Conservation (phyloP, 2,797 vertebrate genomes). For the Gymnocypris eckloni region DNA sequence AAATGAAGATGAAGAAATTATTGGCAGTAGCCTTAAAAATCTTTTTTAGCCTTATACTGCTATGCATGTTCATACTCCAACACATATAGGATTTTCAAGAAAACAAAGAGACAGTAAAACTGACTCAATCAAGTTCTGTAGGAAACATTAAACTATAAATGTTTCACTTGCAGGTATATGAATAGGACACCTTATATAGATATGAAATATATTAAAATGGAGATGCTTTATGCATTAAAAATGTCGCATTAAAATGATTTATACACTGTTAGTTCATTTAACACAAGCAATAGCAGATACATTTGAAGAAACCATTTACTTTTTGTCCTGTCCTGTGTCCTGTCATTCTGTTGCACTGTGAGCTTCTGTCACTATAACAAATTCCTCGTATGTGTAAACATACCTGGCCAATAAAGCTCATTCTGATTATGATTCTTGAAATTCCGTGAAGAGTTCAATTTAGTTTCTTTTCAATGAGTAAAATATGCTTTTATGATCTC, state of each 20-base stretch:
- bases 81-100: not conserved
- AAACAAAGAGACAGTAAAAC: not conserved
- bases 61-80: not conserved
- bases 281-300: not conserved
- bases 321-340: no score
- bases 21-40: not conserved
- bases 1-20: not conserved
- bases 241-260: not conserved
- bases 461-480: not conserved
- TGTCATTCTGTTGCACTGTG: no score
- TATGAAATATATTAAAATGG: not conserved
- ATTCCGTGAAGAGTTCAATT: not conserved
- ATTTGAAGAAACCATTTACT: not conserved
- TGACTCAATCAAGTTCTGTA: not conserved
- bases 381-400: no score
- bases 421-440: no score
- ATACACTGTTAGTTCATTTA: not conserved
- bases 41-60: not conserved
- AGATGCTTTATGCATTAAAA: not conserved
- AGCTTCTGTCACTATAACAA: no score
- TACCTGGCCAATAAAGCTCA: no score
- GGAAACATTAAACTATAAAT: not conserved
- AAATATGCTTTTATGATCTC: slow-evolving; percentile 13
- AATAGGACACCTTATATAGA: not conserved
- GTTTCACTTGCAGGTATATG: not conserved